phyloP scores from a whole-genome alignment of 2,797 vertebrate genomes.

The Synanceia verrucosa region DNA sequence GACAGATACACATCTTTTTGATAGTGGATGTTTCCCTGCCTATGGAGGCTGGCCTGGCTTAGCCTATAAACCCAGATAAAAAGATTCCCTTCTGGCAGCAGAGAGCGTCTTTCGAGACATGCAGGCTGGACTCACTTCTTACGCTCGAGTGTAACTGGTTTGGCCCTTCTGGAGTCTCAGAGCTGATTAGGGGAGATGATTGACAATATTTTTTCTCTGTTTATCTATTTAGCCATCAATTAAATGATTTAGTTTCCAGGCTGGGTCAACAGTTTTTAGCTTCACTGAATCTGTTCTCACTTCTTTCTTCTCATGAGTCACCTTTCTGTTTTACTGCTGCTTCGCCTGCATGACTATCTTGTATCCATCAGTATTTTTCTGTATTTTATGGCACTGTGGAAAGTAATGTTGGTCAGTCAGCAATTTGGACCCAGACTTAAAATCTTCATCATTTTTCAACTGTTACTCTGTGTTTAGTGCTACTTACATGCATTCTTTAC shows the following conservation, averaged over 20 bases:
- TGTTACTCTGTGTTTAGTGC: not conserved
- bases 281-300: not conserved
- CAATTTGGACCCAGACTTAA: not conserved
- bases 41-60: slow-evolving; percentile 27
- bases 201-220: slow-evolving; percentile 30
- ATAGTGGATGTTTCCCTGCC: slow-evolving; percentile 24
- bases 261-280: slow-evolving; percentile 33
- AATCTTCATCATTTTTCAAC: too few relatives aligned
- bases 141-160: slow-evolving; percentile 39
- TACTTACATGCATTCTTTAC: not conserved
- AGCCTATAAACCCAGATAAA: slow-evolving; percentile 67
- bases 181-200: slow-evolving; percentile 55
- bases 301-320: not conserved
- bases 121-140: slow-evolving; percentile 46
- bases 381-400: not conserved
- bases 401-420: too few relatives aligned
- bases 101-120: slow-evolving; percentile 39
- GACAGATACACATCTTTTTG: slow-evolving; percentile 18
- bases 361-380: not conserved
- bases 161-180: slow-evolving; percentile 50
- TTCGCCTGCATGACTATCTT: not conserved
- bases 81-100: slow-evolving; percentile 56
- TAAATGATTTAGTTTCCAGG: slow-evolving; percentile 44
- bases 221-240: slow-evolving; percentile 62
- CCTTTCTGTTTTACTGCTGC: not conserved